phyloP scores from a whole-genome alignment of 2,888 invertebrate species.

The Digitonthophagus gazella region DNA sequence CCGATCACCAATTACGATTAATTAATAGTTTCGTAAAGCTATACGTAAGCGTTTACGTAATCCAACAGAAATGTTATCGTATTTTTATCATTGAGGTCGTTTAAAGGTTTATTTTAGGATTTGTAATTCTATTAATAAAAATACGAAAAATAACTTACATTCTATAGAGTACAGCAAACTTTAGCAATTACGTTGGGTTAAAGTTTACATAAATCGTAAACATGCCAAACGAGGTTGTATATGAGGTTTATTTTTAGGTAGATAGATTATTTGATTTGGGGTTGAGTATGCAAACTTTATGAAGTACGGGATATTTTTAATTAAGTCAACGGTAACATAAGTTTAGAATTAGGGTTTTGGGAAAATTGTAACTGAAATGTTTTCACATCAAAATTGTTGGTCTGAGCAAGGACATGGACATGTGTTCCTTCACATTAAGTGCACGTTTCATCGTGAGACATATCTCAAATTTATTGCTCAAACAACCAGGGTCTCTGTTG shows the following conservation, averaged over 20 bases:
- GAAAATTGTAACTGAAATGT: no score
- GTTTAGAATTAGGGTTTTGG: no score
- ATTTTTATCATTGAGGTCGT: no score
- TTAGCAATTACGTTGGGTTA: background rate
- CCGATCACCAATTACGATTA: no score
- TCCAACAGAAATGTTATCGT: no score
- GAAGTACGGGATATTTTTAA: no score
- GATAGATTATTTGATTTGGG: background rate
- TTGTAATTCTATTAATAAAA: background rate
- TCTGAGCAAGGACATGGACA: background rate
- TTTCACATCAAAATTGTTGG: background rate
- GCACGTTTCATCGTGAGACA: background rate
- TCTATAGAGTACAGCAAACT: background rate
- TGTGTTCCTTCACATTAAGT: background rate
- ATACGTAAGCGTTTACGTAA: no score
- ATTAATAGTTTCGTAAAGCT: no score
- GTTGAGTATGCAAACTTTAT: no score
- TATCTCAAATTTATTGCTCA: background rate
- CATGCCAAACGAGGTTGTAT: no score
- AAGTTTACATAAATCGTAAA: background rate
- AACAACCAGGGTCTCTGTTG: background rate
- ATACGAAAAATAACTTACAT: background rate
- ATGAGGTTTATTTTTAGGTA: background rate
- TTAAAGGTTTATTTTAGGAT: no score
- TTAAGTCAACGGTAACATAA: no score